Base-by-base conservation (phyloP, 2,888 invertebrate species). In the Dryocosmus kuriphilus region DNA sequence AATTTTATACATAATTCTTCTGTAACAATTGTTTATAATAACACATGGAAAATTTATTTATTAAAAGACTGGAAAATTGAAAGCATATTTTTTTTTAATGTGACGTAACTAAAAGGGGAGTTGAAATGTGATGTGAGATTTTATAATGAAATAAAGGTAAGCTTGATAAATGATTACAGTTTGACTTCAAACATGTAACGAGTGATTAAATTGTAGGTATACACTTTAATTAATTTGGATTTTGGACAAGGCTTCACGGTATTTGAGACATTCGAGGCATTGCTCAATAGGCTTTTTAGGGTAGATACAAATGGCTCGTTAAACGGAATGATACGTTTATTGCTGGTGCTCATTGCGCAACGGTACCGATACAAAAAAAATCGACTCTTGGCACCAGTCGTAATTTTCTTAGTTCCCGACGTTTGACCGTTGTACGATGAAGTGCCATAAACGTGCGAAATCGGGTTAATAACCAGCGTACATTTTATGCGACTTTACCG, bases 301-400 rank as follows among this genome's bases (percentile, higher is more conserved):
- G 51, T 51, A 19, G 51, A 71, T 71, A 71, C 71, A 71, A 71
- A 71, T 51, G 71, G n/a, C 51, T 71, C 51, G 71, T 71, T 71
- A 71, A 71, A 71, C 14, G 30, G n/a, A 71, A 63, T 63, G 62
- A 63, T 63, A 35, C 32, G 62, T 63, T 63, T 63, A 63, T 63
- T 63, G n/a, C 62, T 63, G 62, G 35, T 63, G n/a, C 62, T 63
- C 35, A 22, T 8, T 32, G n/a, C 9, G 19, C 22, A 63, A 63
- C 62, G 62, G 62, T 63, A 63, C 35, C 27, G 61, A 32, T 19
- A 27, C 61, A 61, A 61, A 16, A 61, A 61, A 30, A 61, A 65
- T 65, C 65, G 24, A 65, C 67, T 67, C 41, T 41, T 46, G 67
- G 67, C 38, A 27, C 65, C 22, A 41, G 65, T 65, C 65, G 65